phyloP scores from a whole-genome alignment of 2,888 invertebrate genomes.

The Aspidapion aeneum region DNA sequence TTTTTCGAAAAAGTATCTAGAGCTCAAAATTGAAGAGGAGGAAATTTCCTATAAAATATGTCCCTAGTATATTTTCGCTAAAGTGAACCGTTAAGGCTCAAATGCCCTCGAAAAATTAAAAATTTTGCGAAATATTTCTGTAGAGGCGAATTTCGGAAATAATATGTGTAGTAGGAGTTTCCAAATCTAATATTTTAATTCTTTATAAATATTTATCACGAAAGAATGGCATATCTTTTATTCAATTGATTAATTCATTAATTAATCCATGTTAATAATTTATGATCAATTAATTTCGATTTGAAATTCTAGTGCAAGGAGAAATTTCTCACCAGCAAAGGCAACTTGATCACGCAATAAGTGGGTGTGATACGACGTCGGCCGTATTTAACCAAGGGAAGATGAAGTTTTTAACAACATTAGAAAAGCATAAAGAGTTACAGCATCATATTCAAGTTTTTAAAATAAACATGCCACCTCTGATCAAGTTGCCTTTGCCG shows the following conservation, averaged over 20 bases:
- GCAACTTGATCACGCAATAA: neutral
- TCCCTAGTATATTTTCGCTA: neutral
- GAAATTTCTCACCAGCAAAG: no score
- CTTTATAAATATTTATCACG: no score
- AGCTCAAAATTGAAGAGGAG: neutral
- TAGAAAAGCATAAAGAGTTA: constrained; percentile 6
- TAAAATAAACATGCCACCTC: neutral
- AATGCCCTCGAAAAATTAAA: neutral
- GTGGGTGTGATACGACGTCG: constrained; percentile 4
- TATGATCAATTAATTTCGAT: no score
- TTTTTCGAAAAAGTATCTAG: neutral
- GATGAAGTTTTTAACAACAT: neutral
- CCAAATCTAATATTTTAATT: no score
- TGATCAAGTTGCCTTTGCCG: neutral
- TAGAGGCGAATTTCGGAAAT: no score
- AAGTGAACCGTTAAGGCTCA: neutral
- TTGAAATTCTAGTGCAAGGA: no score
- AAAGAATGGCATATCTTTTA: no score
- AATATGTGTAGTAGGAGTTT: no score
- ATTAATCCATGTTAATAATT: no score
- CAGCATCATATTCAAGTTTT: neutral
- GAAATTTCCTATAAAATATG: neutral
- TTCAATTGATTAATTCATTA: no score
- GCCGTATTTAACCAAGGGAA: constrained; percentile 6
- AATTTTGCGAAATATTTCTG: neutral